Percentiles rank a stretch among this genome's conserved stretches.
Evolutionary conservation across 2,113 vertebrate species (phyloP).

Genomic region (Butastur rufipennis): DNA sequence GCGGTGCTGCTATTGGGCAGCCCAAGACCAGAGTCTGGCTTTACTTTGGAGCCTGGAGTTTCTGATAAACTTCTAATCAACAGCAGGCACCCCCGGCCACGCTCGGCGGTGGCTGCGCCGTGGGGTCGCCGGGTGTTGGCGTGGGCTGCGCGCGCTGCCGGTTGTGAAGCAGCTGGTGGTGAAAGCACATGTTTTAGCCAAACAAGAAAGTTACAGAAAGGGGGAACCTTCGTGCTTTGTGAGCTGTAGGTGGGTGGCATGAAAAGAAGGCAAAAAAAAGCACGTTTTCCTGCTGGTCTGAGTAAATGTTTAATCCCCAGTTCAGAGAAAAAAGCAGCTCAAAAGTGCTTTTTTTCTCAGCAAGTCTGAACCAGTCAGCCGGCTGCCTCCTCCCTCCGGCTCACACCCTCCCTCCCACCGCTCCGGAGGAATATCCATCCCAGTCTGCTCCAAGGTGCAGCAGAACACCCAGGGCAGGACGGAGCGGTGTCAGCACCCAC

Average conservation of each 20-base stretch:
- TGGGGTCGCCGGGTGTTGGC: background rate
- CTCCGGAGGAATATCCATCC: slow-evolving; percentile 31
- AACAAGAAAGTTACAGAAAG: background rate
- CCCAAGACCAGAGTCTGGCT: background rate
- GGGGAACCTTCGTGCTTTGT: background rate
- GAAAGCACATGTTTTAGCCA: background rate
- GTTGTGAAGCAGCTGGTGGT: background rate
- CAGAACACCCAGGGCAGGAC: background rate
- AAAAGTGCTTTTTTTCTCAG: slow-evolving; percentile 10
- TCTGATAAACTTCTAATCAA: accelerated
- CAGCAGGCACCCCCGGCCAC: accelerated
- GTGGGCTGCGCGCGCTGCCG: background rate
- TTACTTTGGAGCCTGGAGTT: background rate
- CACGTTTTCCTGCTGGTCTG: background rate
- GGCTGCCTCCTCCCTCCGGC: slow-evolving; percentile 8
- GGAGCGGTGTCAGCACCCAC: background rate
- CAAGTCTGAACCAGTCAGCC: slow-evolving; percentile 57
- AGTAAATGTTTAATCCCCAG: slow-evolving; percentile 44
- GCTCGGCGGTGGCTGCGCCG: background rate
- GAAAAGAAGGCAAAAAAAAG: background rate
- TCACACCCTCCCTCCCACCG: background rate
- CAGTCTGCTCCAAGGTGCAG: background rate
- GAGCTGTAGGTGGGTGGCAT: background rate
- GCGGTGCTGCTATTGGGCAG: accelerated
- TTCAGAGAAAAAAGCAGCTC: background rate